A percentile compares a stretch with the other conserved stretches of the same genome.
These are phyloP conservation scores for Leucoma salicis DNA, from an alignment of 2,888 invertebrate species.

Conservation along the genomic window DNA sequence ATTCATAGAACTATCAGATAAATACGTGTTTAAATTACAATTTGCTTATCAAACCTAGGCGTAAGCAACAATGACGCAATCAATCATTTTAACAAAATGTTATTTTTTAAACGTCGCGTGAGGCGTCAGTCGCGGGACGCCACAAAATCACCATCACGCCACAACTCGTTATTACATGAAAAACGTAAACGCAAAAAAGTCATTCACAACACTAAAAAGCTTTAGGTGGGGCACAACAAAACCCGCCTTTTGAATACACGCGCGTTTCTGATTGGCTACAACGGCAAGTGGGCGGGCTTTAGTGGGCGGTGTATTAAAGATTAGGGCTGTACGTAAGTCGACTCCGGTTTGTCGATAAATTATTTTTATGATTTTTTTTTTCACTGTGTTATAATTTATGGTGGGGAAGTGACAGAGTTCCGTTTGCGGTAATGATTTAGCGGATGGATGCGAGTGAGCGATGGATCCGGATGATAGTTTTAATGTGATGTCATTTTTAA, in stretches of 20 bases:
- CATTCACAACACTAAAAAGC: constrained; percentile 73
- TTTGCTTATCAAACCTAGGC: constrained; percentile 19
- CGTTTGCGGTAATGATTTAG: constrained; percentile 47
- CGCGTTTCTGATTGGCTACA: constrained; percentile 55
- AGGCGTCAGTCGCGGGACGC: constrained; percentile 56
- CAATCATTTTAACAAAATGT: constrained; percentile 29
- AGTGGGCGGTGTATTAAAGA: constrained; percentile 46
- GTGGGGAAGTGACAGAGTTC: constrained; percentile 64
- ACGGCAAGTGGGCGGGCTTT: constrained; percentile 54
- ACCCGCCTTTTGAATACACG: constrained; percentile 47
- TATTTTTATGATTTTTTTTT: constrained; percentile 57
- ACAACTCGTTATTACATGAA: constrained; percentile 54
- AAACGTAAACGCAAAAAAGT: constrained; percentile 66
- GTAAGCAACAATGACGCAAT: constrained; percentile 26
- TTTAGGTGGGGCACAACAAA: constrained; percentile 53
- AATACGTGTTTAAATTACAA: not conserved
- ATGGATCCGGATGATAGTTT: constrained; percentile 39
- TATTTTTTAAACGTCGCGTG: constrained; percentile 55
- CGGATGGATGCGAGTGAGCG: constrained; percentile 45
- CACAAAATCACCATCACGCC: constrained; percentile 52
- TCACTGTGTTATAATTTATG: constrained; percentile 69
- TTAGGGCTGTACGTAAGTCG: constrained; percentile 61
- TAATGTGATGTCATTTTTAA: constrained; percentile 25
- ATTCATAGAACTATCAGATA: not conserved
- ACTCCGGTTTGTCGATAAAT: constrained; percentile 67